phyloP scores from a whole-genome alignment of 2,888 invertebrate genomes.

The Epistrophella euchroma region DNA sequence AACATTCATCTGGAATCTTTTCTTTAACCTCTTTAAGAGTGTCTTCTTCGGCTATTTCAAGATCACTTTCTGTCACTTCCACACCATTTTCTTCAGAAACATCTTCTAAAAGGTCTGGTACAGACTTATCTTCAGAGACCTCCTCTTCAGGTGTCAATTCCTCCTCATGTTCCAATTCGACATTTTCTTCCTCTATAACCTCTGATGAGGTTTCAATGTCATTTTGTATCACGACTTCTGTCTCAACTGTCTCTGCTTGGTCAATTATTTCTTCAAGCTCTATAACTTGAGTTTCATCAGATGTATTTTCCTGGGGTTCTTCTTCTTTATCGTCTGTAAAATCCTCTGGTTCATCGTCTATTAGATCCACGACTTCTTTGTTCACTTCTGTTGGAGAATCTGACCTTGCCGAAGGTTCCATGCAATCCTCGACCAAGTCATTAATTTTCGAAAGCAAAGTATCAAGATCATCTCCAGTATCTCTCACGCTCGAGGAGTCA shows the following conservation, averaged over 20 bases:
- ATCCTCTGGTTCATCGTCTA: slow-evolving; percentile 38
- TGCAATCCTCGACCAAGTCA: slow-evolving; percentile 78
- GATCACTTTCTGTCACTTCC: slow-evolving; percentile 9
- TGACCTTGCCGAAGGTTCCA: slow-evolving; percentile 52
- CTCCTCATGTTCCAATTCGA: slow-evolving; percentile 12
- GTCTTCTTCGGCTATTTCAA: slow-evolving; percentile 30
- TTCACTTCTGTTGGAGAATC: not conserved
- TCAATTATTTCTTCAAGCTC: slow-evolving; percentile 1
- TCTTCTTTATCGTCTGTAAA: slow-evolving; percentile 21
- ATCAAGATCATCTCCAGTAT: slow-evolving; percentile 79
- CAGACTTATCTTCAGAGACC: not conserved
- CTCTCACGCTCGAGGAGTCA: slow-evolving; percentile 63
- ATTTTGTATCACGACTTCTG: not conserved
- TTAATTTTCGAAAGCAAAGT: slow-evolving; percentile 78
- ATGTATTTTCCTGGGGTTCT: not conserved
- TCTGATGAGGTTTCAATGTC: slow-evolving; percentile 3
- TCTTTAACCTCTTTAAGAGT: not conserved
- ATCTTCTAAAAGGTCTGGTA: not conserved
- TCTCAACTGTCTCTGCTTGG: slow-evolving; percentile 8
- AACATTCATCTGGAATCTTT: not conserved
- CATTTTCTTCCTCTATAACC: not conserved
- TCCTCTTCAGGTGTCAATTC: not conserved
- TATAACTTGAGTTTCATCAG: not conserved
- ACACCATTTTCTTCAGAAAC: not conserved
- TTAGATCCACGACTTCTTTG: not conserved